A percentile compares a stretch with the other conserved stretches of the same genome.
These are phyloP conservation scores for Leptopilina drosophilae DNA, from an alignment of 2,888 invertebrate species.

Conservation along the genomic window DNA sequence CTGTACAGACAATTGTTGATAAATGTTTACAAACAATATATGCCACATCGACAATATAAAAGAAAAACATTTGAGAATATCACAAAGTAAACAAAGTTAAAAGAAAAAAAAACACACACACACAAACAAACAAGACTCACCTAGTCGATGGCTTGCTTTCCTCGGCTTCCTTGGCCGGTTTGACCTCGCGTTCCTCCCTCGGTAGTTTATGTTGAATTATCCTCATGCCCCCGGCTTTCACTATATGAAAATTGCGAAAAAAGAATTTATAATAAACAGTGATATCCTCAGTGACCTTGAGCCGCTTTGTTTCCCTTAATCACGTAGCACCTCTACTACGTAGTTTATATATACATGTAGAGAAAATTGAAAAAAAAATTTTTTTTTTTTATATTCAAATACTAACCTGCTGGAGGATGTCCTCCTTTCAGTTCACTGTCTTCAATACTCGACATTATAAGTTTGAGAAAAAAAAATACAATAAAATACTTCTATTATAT, in stretches of 20 bases:
- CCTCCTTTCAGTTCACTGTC: slow-evolving; percentile 89
- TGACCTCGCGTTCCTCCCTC: slow-evolving; percentile 82
- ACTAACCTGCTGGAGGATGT: slow-evolving; percentile 93
- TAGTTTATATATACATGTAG: not conserved
- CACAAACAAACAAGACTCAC: slow-evolving; percentile 62
- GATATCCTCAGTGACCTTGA: slow-evolving; percentile 45
- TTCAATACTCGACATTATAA: slow-evolving; percentile 81
- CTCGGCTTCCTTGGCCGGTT: slow-evolving; percentile 72
- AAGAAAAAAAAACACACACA: not conserved
- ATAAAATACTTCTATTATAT: not conserved
- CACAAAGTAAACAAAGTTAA: not conserved
- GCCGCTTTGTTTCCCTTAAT: slow-evolving; percentile 13
- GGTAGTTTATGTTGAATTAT: slow-evolving; percentile 91
- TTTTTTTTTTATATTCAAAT: slow-evolving; percentile 29
- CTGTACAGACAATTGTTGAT: too few relatives aligned
- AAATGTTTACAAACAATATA: slow-evolving; percentile 5
- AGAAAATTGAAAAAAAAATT: not conserved
- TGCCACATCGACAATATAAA: slow-evolving; percentile 15
- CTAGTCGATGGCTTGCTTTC: slow-evolving; percentile 82
- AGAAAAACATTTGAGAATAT: not conserved
- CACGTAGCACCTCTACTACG: slow-evolving; percentile 5
- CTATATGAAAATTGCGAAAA: slow-evolving; percentile 77
- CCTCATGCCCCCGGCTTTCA: slow-evolving; percentile 95
- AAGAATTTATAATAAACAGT: slow-evolving; percentile 44
- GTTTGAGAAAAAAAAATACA: not conserved